Conservation (phyloP, 2,113 vertebrate species). For the Chaenocephalus aceratus region DNA sequence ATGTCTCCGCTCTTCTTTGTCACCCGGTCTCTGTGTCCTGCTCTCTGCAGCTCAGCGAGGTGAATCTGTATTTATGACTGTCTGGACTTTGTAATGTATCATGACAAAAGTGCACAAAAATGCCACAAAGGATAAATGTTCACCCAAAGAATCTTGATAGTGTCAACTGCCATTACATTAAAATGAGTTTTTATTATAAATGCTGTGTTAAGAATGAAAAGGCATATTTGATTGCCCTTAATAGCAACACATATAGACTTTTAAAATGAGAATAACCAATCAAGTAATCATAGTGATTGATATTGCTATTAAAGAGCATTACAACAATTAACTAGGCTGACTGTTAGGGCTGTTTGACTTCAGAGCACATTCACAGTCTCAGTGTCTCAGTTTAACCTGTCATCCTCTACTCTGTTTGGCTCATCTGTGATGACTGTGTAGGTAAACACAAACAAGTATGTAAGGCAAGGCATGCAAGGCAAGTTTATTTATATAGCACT, state of each 20-base stretch:
- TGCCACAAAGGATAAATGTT: slow-evolving; percentile 19
- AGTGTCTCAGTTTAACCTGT: not conserved
- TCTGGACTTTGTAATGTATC: slow-evolving; percentile 68
- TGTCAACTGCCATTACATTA: not conserved
- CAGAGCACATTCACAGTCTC: not conserved
- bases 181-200: not conserved
- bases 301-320: too few relatives aligned
- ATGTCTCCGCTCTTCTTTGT: slow-evolving; percentile 18
- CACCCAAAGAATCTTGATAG: slow-evolving; percentile 1
- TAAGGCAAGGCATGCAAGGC: too few relatives aligned
- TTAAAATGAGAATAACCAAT: too few relatives aligned
- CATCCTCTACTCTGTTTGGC: too few relatives aligned
- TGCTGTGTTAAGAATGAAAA: not conserved
- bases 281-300: too few relatives aligned
- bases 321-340: too few relatives aligned
- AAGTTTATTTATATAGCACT: too few relatives aligned
- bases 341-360: not conserved
- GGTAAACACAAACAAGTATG: too few relatives aligned
- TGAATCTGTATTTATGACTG: slow-evolving; percentile 59
- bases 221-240: too few relatives aligned
- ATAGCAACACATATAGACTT: not conserved
- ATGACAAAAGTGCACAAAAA: slow-evolving; percentile 46
- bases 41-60: slow-evolving; percentile 35
- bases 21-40: slow-evolving; percentile 25
- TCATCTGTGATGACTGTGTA: too few relatives aligned